A percentile compares a stretch with the other conserved stretches of the same genome.
Evolutionary conservation across 2,888 invertebrate genomes (phyloP).

Genomic region (Frankliniella intonsa): DNA sequence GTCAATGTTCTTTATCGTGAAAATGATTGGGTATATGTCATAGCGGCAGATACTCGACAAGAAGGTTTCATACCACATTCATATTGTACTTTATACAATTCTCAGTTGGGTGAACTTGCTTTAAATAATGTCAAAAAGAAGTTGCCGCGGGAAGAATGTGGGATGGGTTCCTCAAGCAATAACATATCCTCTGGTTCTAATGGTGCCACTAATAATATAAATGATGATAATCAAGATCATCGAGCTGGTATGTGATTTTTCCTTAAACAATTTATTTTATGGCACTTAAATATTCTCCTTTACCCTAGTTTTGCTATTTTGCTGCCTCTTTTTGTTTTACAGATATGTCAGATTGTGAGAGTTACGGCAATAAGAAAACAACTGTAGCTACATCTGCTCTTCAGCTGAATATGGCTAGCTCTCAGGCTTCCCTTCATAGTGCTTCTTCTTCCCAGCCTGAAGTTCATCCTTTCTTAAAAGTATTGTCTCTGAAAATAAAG

Average conservation of each 20-base stretch:
- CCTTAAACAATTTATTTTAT: not conserved
- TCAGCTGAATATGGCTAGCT: constrained; percentile 48
- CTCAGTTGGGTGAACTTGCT: constrained; percentile 71
- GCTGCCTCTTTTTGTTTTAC: constrained; percentile 37
- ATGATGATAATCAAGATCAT: not conserved
- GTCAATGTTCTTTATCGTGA: constrained; percentile 93
- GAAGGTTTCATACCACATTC: constrained; percentile 95
- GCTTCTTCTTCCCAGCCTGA: constrained; percentile 50
- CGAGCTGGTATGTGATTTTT: constrained; percentile 35
- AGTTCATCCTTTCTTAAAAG: constrained; percentile 56
- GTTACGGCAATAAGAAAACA: constrained; percentile 55
- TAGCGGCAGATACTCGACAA: constrained; percentile 79
- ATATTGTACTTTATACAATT: constrained; percentile 80
- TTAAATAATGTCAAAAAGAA: constrained; percentile 72
- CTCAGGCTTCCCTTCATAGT: constrained; percentile 52
- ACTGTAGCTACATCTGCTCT: constrained; percentile 44
- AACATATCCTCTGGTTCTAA: not conserved
- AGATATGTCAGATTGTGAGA: constrained; percentile 59
- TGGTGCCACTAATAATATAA: not conserved
- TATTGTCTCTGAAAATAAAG: constrained; percentile 26
- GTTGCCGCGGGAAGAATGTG: constrained; percentile 61
- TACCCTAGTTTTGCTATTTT: not conserved
- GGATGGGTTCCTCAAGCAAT: not conserved
- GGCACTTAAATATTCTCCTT: not conserved
- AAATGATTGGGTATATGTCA: constrained; percentile 96